These are phyloP conservation scores for Aphaenogaster floridana DNA, from an alignment of 1,140 invertebrate species.

Conservation along the genomic window DNA sequence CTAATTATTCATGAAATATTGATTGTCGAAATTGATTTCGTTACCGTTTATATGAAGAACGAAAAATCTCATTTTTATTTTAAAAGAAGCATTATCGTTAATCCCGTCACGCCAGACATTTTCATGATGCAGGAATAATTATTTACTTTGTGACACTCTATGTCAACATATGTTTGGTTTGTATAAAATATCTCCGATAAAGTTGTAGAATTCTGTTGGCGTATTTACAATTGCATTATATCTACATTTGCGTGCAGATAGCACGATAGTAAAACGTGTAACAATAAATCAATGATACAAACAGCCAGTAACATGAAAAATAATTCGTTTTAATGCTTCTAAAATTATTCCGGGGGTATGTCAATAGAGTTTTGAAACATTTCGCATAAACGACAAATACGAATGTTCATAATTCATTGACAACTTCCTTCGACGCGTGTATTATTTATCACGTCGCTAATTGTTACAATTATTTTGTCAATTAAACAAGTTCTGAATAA, in stretches of 20 bases:
- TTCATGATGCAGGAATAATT: neutral
- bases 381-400: conserved; percentile 11
- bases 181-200: conserved; percentile 1
- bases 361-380: neutral
- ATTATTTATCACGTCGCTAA: conserved; percentile 47
- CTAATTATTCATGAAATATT: conserved; percentile 50
- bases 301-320: neutral
- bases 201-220: conserved; percentile 21
- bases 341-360: conserved; percentile 7
- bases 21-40: neutral
- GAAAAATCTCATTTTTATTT: conserved; percentile 13
- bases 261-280: neutral
- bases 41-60: neutral
- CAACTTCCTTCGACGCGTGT: conserved; percentile 22
- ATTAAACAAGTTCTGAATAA: conserved; percentile 36
- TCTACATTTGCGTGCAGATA: neutral
- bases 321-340: conserved; percentile 1
- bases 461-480: conserved; percentile 42
- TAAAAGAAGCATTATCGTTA: conserved; percentile 5
- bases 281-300: neutral
- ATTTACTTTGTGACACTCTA: neutral
- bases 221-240: conserved; percentile 19
- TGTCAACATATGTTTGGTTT: neutral
- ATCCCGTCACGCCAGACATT: neutral
- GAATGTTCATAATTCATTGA: conserved; percentile 22